Evolutionary conservation across 2,113 vertebrate genomes (phyloP), one percentile per base, ranked within the genome.

Genomic region (Bubo scandiacus): DNA sequence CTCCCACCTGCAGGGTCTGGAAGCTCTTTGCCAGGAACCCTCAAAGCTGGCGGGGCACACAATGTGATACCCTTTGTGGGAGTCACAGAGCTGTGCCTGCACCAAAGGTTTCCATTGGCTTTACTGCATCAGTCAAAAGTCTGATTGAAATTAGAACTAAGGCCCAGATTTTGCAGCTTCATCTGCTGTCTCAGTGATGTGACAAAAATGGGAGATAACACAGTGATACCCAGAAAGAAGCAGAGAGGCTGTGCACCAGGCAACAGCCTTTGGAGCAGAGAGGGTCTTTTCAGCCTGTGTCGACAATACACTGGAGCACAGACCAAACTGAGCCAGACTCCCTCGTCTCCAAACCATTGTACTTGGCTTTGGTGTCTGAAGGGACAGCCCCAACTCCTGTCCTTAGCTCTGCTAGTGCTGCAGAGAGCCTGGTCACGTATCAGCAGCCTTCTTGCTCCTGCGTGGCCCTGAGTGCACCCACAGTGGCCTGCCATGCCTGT

Each of bases 221-320:
- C 23, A 30, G 6, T 1, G 25, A 36, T 27, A 54, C 40, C 51
- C 26, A 36, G 42, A 26, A 57, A 79, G 45, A 47, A 66, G 45
- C 45, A 54, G 71, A 82, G 36, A 32, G 54, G 34, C 18, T 80
- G 57, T 2, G 14, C 57, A 65, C 32, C 34, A 65, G 55, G n/a
- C 23, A 75, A 22, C 10, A 71, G 52, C 27, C 43, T 75, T 17
- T 26, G 47, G 81, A 68, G 38, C 54, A 86, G 8, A 51, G 49
- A n/a, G 43, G 42, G 8, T 49, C 29, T 72, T 30, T 63, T 18
- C 75, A 59, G 47, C 30, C 49, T 27, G 20, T 51, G 78, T 14
- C 1, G 2, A 4, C 18, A 40, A 54, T 0, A 0, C 22, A 32
- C 12, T 0, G 1, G 47, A 49, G 25, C 43, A 42, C 47, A 32